Percentiles rank a stretch among this genome's conserved stretches.
Conservation (phyloP, 1,140 invertebrate species). For the Wiebesia pumilae region DNA sequence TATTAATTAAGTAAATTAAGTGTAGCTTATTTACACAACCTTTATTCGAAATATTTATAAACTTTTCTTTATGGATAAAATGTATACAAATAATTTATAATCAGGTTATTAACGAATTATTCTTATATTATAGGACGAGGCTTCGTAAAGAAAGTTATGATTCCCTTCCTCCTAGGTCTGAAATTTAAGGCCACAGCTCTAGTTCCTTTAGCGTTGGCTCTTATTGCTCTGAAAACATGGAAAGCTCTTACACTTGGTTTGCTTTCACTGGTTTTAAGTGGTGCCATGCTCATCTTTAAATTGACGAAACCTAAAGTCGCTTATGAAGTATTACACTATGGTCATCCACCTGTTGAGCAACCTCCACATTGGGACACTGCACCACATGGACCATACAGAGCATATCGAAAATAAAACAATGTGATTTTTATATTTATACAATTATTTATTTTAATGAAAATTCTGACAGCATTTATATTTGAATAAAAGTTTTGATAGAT, state of each 20-base stretch:
- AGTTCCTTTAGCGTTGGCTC: slow-evolving; percentile 84
- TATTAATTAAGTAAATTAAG: no score
- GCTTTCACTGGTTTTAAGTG: slow-evolving; percentile 86
- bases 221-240: slow-evolving; percentile 91
- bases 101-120: neutral
- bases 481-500: neutral
- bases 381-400: slow-evolving; percentile 79
- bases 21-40: no score
- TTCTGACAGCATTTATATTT: neutral
- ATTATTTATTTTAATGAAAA: slow-evolving; percentile 39
- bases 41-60: no score
- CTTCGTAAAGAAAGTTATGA: slow-evolving; percentile 87
- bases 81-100: neutral
- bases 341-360: slow-evolving; percentile 85
- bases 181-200: slow-evolving; percentile 89
- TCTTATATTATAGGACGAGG: slow-evolving; percentile 78
- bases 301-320: slow-evolving; percentile 87
- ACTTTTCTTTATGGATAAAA: no score
- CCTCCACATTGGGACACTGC: slow-evolving; percentile 79
- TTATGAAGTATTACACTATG: slow-evolving; percentile 89
- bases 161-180: slow-evolving; percentile 88
- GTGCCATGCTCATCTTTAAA: slow-evolving; percentile 89
- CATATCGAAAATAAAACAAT: slow-evolving; percentile 66
- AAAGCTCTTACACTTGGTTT: slow-evolving; percentile 89
- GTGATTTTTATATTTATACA: slow-evolving; percentile 25